These are phyloP conservation scores for Phalloptychus januarius DNA, from an alignment of 2,797 vertebrate species.

Conservation along the genomic window DNA sequence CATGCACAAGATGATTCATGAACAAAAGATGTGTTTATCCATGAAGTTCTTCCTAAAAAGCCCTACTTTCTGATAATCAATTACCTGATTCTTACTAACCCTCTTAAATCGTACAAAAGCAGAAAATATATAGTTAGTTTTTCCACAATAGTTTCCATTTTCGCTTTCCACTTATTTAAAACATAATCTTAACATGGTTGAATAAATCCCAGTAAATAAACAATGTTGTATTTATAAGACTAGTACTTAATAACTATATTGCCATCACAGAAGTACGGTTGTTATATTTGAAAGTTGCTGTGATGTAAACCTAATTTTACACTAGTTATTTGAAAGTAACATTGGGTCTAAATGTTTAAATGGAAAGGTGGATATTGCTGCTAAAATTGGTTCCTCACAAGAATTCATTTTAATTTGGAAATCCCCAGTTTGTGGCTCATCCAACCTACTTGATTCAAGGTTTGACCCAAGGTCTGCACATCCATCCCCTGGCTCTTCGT, in stretches of 20 bases:
- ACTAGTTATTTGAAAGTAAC: neutral
- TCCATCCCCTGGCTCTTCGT: slow-evolving; percentile 8
- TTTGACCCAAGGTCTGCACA: slow-evolving; percentile 7
- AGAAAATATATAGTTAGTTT: neutral
- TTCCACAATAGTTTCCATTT: neutral
- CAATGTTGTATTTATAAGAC: neutral
- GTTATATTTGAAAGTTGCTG: neutral
- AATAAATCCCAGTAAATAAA: neutral
- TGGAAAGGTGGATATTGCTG: neutral
- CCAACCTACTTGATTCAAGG: neutral
- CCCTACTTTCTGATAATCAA: neutral
- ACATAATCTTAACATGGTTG: neutral
- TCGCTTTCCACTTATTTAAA: neutral
- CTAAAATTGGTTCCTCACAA: neutral
- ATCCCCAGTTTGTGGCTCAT: neutral
- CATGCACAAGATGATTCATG: no score
- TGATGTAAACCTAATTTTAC: neutral
- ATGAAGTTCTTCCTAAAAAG: neutral
- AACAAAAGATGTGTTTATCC: no score
- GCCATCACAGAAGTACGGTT: neutral
- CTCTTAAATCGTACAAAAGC: neutral
- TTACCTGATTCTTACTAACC: neutral
- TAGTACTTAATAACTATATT: neutral
- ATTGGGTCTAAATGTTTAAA: neutral
- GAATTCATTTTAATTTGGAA: neutral